Base-by-base conservation (phyloP, 2,797 vertebrate genomes). In the Typhlichthys subterraneus region DNA sequence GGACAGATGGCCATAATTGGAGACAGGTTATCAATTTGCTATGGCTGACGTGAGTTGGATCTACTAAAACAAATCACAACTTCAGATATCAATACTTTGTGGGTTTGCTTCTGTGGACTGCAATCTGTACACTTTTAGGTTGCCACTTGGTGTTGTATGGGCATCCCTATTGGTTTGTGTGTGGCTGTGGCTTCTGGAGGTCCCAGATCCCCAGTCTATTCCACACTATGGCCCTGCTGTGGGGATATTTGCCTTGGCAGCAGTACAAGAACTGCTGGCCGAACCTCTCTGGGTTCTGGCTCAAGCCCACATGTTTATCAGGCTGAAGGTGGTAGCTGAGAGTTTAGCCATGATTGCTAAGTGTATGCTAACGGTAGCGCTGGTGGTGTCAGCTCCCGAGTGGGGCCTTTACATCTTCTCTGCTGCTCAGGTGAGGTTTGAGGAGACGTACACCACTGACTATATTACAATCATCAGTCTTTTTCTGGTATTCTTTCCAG, bases 351-450 rank as follows among this genome's bases (percentile, higher is more conserved):
- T 98, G 67, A 81, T 96, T 45, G 91, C 93, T 17, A 97, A 94
- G 89, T 98, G 97, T 69, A 5, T 93, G 51, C 67, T 98, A 54
- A 97, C 93, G 0, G 94, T 96, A 71, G 69, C 89, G 65, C 86
- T 99, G 66, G 94, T 99, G 64, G 77, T 95, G 12, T 87, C 92
- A 55, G 86, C 86, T 56, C 95, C 91, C 67, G 89, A 95, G 0
- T 97, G 95, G 96, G 97, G 96, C 2, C 93, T 99, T 47, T 93
- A 95, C 85, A 94, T 99, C 86, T 99, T 99, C 87, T 93, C 94
- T 63, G 75, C 92, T 69, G 94, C 97, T 65, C 97, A 99, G 92
- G 98, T 99, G 73, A 84, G 83, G 57, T 6, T 9, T 38, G 33
- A 38, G 33, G 6, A 38, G 33, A 38, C 5, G 33, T 38, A 6